Evolutionary conservation across 1,140 invertebrate genomes (phyloP).

Genomic region (Lepidurus arcticus): DNA sequence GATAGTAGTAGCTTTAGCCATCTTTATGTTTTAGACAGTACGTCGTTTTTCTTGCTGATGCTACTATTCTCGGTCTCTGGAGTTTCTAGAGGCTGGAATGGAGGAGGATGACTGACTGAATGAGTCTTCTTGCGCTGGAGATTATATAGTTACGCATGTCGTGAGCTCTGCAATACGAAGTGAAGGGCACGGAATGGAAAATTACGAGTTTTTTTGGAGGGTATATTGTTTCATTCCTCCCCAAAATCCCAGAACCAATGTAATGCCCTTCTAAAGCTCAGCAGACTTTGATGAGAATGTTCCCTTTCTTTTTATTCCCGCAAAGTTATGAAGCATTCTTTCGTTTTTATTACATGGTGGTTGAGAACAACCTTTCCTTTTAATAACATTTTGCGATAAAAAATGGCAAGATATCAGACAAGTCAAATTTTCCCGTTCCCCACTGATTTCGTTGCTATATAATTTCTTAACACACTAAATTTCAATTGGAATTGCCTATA

Average conservation of each 20-base stretch:
- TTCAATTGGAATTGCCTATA: too few species aligned
- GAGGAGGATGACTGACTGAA: neutral
- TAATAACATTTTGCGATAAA: too few species aligned
- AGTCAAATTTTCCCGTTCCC: too few species aligned
- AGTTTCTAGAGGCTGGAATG: neutral
- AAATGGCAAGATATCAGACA: too few species aligned
- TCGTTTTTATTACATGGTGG: too few species aligned
- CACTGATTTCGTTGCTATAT: too few species aligned
- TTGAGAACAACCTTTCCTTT: too few species aligned
- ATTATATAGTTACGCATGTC: neutral
- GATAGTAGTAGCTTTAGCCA: neutral
- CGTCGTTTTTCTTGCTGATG: neutral
- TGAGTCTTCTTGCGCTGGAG: neutral
- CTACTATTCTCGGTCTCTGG: neutral
- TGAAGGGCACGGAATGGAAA: neutral
- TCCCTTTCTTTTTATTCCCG: neutral
- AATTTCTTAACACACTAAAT: too few species aligned
- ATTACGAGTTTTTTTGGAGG: neutral
- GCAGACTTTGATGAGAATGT: neutral
- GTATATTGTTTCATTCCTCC: neutral
- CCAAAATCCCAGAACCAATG: neutral
- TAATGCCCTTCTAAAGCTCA: neutral
- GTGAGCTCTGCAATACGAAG: neutral
- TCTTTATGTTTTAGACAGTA: neutral
- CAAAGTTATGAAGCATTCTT: too few species aligned